Percentiles rank a stretch among this genome's conserved stretches.
These are phyloP conservation scores for Chrysolina haemoptera DNA, from an alignment of 2,888 invertebrate species.

Conservation along the genomic window DNA sequence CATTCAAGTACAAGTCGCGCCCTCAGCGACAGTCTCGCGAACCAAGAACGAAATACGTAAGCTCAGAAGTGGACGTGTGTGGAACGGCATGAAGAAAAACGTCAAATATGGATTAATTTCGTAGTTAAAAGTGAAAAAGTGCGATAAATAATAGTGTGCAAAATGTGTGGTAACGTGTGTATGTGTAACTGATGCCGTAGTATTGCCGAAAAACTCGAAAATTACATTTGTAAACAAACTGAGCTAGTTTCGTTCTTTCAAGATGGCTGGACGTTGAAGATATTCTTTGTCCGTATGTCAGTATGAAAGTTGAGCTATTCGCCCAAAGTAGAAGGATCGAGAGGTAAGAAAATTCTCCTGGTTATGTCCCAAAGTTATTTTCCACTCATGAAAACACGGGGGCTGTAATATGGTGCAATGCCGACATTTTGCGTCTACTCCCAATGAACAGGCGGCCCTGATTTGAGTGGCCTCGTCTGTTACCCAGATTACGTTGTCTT, in stretches of 20 bases:
- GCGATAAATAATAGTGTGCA: slow-evolving; percentile 54
- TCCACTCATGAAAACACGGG: slow-evolving; percentile 29
- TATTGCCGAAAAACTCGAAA: slow-evolving; percentile 51
- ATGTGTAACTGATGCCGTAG: slow-evolving; percentile 52
- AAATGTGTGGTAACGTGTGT: slow-evolving; percentile 58
- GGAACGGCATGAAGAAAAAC: slow-evolving; percentile 65
- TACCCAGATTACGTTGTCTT: slow-evolving; percentile 42
- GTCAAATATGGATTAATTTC: slow-evolving; percentile 64
- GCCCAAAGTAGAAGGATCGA: slow-evolving; percentile 75
- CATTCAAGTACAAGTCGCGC: slow-evolving; percentile 39
- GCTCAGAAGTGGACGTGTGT: slow-evolving; percentile 65
- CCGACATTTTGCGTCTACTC: slow-evolving; percentile 62
- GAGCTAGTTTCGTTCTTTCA: slow-evolving; percentile 65
- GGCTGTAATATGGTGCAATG: slow-evolving; percentile 51
- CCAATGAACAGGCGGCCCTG: slow-evolving; percentile 58
- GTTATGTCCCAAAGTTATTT: background rate
- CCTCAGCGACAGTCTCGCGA: slow-evolving; percentile 44
- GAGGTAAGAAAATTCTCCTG: slow-evolving; percentile 71
- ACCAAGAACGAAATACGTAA: slow-evolving; percentile 61
- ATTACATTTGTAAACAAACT: slow-evolving; percentile 61
- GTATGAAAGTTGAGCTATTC: slow-evolving; percentile 80
- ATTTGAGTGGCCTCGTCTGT: slow-evolving; percentile 62
- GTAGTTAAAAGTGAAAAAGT: slow-evolving; percentile 56
- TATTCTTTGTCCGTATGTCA: slow-evolving; percentile 80
- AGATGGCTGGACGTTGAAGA: slow-evolving; percentile 83